phyloP scores from a whole-genome alignment of 2,797 vertebrate genomes.

The Schizopygopsis malacanthus region DNA sequence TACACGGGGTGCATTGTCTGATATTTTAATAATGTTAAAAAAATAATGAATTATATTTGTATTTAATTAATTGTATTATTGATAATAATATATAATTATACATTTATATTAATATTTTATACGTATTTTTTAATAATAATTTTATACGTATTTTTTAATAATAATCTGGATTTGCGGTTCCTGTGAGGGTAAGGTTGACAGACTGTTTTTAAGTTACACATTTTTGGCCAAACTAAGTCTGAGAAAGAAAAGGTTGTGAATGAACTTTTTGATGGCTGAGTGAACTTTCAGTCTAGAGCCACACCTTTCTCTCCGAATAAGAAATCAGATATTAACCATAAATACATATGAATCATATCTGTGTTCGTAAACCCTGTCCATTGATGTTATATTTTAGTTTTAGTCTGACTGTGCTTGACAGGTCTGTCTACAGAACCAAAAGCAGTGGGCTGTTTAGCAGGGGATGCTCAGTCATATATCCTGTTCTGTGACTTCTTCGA shows the following conservation, averaged over 20 bases:
- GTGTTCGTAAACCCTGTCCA: neutral
- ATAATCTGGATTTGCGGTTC: neutral
- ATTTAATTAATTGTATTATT: no score
- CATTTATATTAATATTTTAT: no score
- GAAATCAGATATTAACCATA: neutral
- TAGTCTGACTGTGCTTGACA: conserved; percentile 24
- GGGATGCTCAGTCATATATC: conserved; percentile 76
- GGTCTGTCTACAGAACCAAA: conserved; percentile 50
- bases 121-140: no score
- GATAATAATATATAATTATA: no score
- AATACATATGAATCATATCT: neutral
- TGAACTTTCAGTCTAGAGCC: neutral
- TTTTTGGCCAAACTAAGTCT: neutral
- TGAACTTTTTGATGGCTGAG: neutral
- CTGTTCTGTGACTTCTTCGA: conserved; percentile 81
- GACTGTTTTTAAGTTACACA: neutral
- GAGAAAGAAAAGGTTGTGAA: neutral
- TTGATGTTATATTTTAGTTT: neutral
- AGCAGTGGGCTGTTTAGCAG: conserved; percentile 73
- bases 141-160: no score
- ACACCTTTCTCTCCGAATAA: neutral
- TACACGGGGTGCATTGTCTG: neutral
- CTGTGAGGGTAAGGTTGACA: neutral
- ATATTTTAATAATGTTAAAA: neutral
- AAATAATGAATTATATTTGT: neutral